Conservation (phyloP, 2,888 invertebrate genomes). For the Xanthorhoe spadicearia region DNA sequence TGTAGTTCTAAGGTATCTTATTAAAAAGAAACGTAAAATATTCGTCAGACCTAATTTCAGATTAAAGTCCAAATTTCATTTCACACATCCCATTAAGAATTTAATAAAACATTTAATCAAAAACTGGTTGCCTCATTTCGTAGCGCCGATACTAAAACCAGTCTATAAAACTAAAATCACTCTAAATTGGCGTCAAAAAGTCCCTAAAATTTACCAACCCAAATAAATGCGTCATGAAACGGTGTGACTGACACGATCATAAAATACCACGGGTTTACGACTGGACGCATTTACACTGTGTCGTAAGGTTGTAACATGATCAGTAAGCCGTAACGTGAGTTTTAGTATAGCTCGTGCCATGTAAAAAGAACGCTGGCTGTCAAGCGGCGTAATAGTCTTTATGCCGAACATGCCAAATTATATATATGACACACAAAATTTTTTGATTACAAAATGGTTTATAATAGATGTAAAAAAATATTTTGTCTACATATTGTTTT, state of each 20-base stretch:
- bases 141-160: slow-evolving; percentile 25
- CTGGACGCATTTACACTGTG: slow-evolving; percentile 37
- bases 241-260: slow-evolving; percentile 46
- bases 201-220: slow-evolving; percentile 28
- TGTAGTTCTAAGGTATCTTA: too few species aligned
- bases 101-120: slow-evolving; percentile 2
- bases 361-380: too few species aligned
- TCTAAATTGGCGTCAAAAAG: slow-evolving; percentile 35
- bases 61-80: neutral
- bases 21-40: too few species aligned
- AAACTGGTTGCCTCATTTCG: slow-evolving; percentile 11
- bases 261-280: slow-evolving; percentile 56
- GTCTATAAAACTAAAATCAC: slow-evolving; percentile 36
- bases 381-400: too few species aligned
- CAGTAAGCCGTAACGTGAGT: slow-evolving; percentile 7
- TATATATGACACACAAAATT: too few species aligned
- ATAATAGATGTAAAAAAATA: too few species aligned
- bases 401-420: too few species aligned
- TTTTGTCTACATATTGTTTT: too few species aligned
- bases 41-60: too few species aligned
- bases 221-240: slow-evolving; percentile 36
- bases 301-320: too few species aligned
- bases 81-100: neutral
- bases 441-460: too few species aligned
- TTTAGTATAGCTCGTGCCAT: neutral